A percentile compares a stretch with the other conserved stretches of the same genome.
Conservation (phyloP, 2,113 vertebrate species). For the Amazona guildingii region DNA sequence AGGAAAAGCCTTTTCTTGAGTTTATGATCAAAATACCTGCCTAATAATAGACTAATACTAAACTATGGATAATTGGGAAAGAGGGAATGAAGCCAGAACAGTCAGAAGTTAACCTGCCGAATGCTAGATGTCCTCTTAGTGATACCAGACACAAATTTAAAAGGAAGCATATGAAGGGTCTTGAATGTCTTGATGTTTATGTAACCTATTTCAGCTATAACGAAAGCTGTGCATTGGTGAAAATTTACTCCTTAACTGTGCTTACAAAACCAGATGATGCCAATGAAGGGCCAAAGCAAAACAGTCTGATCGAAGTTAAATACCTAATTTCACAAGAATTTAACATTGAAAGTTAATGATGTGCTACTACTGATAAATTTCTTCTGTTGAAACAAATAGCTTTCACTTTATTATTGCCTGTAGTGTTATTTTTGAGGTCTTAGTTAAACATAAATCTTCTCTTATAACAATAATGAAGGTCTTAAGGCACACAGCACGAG, state of each 20-base stretch:
- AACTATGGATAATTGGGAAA: not conserved
- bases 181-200: not conserved
- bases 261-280: not conserved
- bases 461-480: not conserved
- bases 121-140: not conserved
- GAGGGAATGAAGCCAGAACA: not conserved
- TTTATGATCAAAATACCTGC: not conserved
- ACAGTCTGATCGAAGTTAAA: not conserved
- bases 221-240: not conserved
- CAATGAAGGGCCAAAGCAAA: not conserved
- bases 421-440: not conserved
- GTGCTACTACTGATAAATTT: not conserved
- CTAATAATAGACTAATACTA: not conserved
- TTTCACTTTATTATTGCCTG: not conserved
- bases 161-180: not conserved
- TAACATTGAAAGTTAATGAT: not conserved
- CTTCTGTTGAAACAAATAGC: not conserved
- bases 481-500: not conserved
- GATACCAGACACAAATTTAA: not conserved
- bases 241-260: not conserved
- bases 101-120: not conserved
- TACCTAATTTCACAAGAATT: not conserved
- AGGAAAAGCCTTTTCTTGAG: not conserved
- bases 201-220: not conserved
- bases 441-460: not conserved